Base-by-base conservation (phyloP, 2,113 vertebrate genomes). In the Leucopsar rothschildi region DNA sequence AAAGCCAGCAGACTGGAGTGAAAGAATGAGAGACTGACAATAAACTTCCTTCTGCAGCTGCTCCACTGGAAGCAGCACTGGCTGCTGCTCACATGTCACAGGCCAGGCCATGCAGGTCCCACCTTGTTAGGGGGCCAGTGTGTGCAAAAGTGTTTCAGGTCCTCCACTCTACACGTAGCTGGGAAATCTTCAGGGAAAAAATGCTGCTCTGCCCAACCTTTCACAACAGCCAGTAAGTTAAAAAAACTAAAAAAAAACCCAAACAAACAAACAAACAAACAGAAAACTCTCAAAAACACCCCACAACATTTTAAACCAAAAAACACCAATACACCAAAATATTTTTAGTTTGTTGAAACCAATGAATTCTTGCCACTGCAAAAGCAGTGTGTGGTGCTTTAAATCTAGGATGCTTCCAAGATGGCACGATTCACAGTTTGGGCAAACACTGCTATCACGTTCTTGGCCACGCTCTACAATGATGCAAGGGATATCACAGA, bases 381-480 rank as follows among this genome's bases (percentile, higher is more conserved):
- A 70, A 81, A 92, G 44, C 55, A 65, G 50, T 3, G 20, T 50
- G 29, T 29, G 39, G 75, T 31, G 42, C 61, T 82, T 57, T 65
- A 80, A 72, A 71, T 27, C 28, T 5, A 33, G 40, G 65, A 61
- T 31, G 35, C 42, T 65, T 72, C 61, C 2, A 1, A 44, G 73
- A 20, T 0, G 3, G 44, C 71, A 49, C 0, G 1, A 40, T 16
- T 20, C 40, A 39, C 8, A 1, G 18, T 42, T 64, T 33, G 56
- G 56, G 18, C 49, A 85, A 56, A 72, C 11, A 18, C 0, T 39
- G 65, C 72, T 17, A 2, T 37, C 23, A 11, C n/a, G n/a, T 47
- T 65, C 57, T 84, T 40, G 65, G 76, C 22, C 2, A 1, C 5
- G 5, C 28, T 56, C 65, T 57, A 10, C 40, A 40, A 3, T 3